Evolutionary conservation across 2,797 vertebrate genomes (phyloP).

Genomic region (Tachyglossus aculeatus): DNA sequence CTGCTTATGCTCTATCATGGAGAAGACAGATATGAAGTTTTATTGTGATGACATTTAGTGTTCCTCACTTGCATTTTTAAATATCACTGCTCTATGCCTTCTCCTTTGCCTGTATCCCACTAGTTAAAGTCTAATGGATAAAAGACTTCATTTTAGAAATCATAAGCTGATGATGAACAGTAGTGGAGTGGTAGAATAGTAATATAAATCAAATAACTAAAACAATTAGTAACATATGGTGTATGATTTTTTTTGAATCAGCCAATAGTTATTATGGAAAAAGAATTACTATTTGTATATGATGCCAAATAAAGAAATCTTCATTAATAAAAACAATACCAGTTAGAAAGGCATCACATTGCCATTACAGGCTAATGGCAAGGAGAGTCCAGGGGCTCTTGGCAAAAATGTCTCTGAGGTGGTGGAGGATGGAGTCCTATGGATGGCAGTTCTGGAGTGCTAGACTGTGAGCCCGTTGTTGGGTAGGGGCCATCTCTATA

Average conservation of each 20-base stretch:
- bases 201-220: background rate
- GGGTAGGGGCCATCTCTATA: no score
- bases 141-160: background rate
- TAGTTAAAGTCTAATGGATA: conserved; percentile 29
- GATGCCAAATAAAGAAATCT: conserved; percentile 13
- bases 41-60: conserved; percentile 30
- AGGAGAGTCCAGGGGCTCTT: no score
- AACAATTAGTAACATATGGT: no score
- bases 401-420: no score
- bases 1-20: conserved; percentile 33
- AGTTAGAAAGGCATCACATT: conserved; percentile 3
- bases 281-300: background rate
- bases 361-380: background rate
- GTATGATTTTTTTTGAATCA: conserved; percentile 19
- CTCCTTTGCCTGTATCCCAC: conserved; percentile 8
- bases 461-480: no score
- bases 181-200: background rate
- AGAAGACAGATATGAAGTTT: conserved; percentile 30
- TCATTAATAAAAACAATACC: background rate
- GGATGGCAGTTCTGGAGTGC: no score
- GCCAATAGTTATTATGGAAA: background rate
- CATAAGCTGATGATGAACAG: conserved; percentile 24
- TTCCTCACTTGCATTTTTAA: conserved; percentile 23
- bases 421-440: no score
- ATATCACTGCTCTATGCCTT: conserved; percentile 1